Evolutionary conservation across 2,888 invertebrate species (phyloP).

Genomic region (Caenorhabditis drosophilae): DNA sequence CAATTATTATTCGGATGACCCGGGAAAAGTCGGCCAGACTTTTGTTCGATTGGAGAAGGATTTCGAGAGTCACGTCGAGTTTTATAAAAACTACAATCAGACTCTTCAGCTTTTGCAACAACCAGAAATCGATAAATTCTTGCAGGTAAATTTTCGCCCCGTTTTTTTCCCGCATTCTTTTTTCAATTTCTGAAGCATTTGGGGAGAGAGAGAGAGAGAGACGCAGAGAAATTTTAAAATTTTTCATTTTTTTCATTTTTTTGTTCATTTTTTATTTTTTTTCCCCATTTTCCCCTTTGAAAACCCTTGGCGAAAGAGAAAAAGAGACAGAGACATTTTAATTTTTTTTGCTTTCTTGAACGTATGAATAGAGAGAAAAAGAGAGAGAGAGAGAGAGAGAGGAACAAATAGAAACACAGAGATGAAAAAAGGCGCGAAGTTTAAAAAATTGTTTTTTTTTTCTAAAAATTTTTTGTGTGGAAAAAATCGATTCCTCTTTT

Average conservation of each 20-base stretch:
- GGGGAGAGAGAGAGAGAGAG: too few species aligned
- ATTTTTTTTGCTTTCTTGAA: too few species aligned
- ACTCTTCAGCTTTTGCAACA: slow-evolving; percentile 80
- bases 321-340: too few species aligned
- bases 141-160: too few species aligned
- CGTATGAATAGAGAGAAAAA: too few species aligned
- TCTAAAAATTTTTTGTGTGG: background rate
- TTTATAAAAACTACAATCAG: slow-evolving; percentile 77
- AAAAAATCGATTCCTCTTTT: background rate
- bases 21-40: slow-evolving; percentile 80
- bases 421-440: too few species aligned
- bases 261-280: background rate
- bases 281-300: slow-evolving; percentile 3
- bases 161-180: too few species aligned
- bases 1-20: slow-evolving; percentile 88
- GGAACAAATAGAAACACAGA: too few species aligned
- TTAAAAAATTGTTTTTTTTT: background rate
- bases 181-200: too few species aligned
- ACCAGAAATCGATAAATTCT: slow-evolving; percentile 55
- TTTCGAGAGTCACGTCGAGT: slow-evolving; percentile 90
- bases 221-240: background rate
- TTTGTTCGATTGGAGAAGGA: slow-evolving; percentile 84
- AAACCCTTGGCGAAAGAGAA: too few species aligned
- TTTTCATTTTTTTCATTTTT: background rate
- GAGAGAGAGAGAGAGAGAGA: too few species aligned